Conservation (phyloP, 2,797 vertebrate genomes). For the Spinibarbus caldwelli region DNA sequence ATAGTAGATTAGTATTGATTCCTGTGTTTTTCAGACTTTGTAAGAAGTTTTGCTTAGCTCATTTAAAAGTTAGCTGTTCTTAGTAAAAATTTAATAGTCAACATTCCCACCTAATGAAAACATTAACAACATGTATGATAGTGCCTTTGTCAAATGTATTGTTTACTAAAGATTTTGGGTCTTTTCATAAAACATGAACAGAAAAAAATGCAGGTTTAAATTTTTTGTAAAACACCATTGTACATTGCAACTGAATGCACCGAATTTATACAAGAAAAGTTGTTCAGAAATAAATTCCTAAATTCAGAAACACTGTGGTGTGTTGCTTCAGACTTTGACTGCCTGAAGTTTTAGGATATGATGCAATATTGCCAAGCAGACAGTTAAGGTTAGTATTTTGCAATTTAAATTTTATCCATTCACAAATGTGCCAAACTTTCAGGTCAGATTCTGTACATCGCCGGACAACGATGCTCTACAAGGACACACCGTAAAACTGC, state of each 20-base stretch:
- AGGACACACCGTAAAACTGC: slow-evolving; percentile 2
- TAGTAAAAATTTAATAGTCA: not conserved
- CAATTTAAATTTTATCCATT: slow-evolving; percentile 14
- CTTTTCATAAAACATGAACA: not conserved
- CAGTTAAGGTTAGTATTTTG: slow-evolving; percentile 41
- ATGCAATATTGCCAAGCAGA: not conserved
- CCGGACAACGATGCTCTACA: not conserved
- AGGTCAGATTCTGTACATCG: slow-evolving; percentile 3
- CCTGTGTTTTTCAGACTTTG: slow-evolving; percentile 17
- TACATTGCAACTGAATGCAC: not conserved
- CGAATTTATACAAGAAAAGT: not conserved
- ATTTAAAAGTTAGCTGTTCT: slow-evolving; percentile 42
- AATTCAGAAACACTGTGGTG: not conserved
- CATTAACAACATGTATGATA: not conserved
- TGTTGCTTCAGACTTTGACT: not conserved
- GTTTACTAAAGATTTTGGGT: not conserved
- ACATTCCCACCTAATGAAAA: slow-evolving; percentile 8
- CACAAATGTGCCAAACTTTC: slow-evolving; percentile 12
- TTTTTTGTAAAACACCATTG: not conserved
- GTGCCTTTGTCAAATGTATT: not conserved
- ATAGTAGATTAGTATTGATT: slow-evolving; percentile 53
- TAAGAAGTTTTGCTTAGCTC: slow-evolving; percentile 18
- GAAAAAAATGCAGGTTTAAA: not conserved
- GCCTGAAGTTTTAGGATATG: not conserved
- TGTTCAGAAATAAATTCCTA: too few relatives aligned